Conservation (phyloP, 2,888 invertebrate genomes). For the Chironomus riparius region DNA sequence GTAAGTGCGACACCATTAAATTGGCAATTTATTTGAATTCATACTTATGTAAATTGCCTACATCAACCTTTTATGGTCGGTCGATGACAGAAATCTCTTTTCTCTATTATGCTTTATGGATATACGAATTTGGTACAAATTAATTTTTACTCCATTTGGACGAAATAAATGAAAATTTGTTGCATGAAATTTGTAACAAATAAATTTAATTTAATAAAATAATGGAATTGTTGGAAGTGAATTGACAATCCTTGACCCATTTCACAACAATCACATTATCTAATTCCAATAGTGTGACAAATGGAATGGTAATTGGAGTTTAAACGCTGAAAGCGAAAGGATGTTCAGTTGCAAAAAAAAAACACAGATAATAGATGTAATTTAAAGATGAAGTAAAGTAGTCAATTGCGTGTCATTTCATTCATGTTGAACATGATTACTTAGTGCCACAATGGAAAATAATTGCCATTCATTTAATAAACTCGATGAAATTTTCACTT, state of each 20-base stretch:
- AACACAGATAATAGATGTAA: no score
- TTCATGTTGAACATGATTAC: not conserved
- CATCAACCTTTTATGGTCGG: not conserved
- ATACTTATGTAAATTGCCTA: slow-evolving; percentile 10
- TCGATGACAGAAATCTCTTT: slow-evolving; percentile 2
- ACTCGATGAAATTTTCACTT: no score
- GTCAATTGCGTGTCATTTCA: not conserved
- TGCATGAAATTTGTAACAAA: not conserved
- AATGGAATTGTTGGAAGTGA: no score
- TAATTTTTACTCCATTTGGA: not conserved
- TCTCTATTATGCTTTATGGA: not conserved
- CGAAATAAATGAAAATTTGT: not conserved
- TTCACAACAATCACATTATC: no score
- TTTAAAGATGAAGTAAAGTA: not conserved
- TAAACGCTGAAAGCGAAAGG: no score
- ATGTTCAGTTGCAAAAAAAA: no score
- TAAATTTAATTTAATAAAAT: no score
- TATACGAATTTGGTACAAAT: not conserved
- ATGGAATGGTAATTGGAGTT: no score
- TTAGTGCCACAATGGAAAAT: not conserved
- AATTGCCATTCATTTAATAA: not conserved
- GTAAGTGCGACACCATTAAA: not conserved
- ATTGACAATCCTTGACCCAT: no score
- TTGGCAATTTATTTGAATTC: not conserved
- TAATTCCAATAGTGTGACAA: no score